These are phyloP conservation scores for Eudasyphora cyanicolor DNA, from an alignment of 2,888 invertebrate genomes.

Conservation along the genomic window DNA sequence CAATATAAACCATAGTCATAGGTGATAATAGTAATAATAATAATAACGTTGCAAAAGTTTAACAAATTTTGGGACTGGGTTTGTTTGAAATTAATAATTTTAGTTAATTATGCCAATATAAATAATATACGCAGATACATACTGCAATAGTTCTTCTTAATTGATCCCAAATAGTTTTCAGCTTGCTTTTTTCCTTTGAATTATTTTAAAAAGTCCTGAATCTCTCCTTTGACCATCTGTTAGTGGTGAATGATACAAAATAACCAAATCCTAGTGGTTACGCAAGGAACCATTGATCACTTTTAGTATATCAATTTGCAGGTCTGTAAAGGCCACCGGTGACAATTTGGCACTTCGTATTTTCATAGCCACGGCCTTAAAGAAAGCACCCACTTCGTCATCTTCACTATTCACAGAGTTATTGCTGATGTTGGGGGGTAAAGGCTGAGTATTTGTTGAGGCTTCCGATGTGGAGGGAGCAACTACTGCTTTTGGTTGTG, in stretches of 20 bases:
- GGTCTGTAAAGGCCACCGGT: constrained; percentile 76
- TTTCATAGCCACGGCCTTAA: constrained; percentile 77
- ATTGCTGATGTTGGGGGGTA: constrained; percentile 24
- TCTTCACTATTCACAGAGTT: constrained; percentile 68
- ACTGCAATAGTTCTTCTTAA: not conserved
- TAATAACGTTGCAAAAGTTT: constrained; percentile 33
- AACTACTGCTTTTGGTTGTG: too few species aligned
- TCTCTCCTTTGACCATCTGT: not conserved
- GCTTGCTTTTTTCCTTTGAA: not conserved
- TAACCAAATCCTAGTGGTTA: constrained; percentile 68
- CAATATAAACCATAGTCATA: constrained; percentile 33
- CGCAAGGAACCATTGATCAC: constrained; percentile 76
- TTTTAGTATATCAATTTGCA: constrained; percentile 77
- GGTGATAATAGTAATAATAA: constrained; percentile 12
- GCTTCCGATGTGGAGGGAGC: constrained; percentile 46
- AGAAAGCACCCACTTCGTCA: constrained; percentile 78
- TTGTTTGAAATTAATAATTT: not conserved
- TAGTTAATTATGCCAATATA: not conserved
- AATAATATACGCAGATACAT: not conserved
- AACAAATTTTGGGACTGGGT: constrained; percentile 25
- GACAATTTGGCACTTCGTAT: constrained; percentile 76
- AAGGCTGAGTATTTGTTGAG: constrained; percentile 54
- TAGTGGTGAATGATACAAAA: not conserved
- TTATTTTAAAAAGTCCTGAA: constrained; percentile 26
- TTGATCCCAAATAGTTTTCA: constrained; percentile 53